Evolutionary conservation across 2,797 vertebrate genomes (phyloP), one percentile per base, ranked within the genome.

Genomic region (Discoglossus pictus): DNA sequence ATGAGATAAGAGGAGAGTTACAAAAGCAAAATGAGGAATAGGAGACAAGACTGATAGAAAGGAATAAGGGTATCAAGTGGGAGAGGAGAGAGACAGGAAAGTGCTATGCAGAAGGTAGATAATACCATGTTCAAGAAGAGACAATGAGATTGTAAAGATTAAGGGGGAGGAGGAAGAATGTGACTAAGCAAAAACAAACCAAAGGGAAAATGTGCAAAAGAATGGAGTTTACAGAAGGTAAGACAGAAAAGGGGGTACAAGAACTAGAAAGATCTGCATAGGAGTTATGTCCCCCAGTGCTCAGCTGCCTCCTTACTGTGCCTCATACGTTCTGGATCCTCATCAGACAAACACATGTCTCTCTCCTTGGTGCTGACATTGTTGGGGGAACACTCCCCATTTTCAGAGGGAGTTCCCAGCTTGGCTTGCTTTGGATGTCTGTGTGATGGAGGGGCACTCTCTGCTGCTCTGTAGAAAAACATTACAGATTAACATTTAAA

Each of bases 251-350:
- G 16, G 27, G 7, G 15, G 15, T 20, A n/a, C n/a, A n/a, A n/a
- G n/a, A 51, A 31, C 4, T 4, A 31, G 27, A 31, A 8, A 31
- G 27, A n/a, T n/a, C n/a, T n/a, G n/a, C n/a, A 31, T 4, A 31
- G 27, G 27, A 31, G 27, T 4, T 4, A 31, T 4, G 27, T 4
- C 52, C 31, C 20, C 56, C 21, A 24, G 20, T 44, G 31, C 65
- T 51, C 52, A 0, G 74, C 62, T 73, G 79, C 80, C 78, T 71
- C 88, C 95, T 97, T 95, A 99, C 97, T 97, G 90, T 99, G 97
- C 88, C 87, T 96, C 83, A 91, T 95, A 77, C 97, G 89, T 77
- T 96, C 97, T 0, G 94, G 92, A 75, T 97, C 95, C 78, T 98
- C 95, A 21, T 97, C 94, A 0, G 86, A 89, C 15, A 83, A 84